These are phyloP conservation scores for Mamestra configurata DNA, from an alignment of 1,140 invertebrate genomes.

Conservation along the genomic window DNA sequence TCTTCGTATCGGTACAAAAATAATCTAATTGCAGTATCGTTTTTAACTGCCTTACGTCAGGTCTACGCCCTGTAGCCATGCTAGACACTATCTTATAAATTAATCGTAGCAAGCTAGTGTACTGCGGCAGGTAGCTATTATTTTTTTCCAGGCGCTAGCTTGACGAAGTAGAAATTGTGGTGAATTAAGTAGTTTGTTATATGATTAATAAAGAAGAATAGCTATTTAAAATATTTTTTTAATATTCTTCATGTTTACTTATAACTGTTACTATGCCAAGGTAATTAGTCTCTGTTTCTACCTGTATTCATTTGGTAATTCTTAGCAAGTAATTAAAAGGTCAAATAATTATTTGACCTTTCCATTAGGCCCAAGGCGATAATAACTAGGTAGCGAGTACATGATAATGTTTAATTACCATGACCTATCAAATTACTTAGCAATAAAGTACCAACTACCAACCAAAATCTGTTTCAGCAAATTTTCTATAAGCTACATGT, in stretches of 20 bases:
- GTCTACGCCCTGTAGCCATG: constrained; percentile 36
- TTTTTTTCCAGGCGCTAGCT: constrained; percentile 36
- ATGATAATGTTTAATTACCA: not conserved
- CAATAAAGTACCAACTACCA: not conserved
- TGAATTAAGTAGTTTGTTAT: not conserved
- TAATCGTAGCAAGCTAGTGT: constrained; percentile 35
- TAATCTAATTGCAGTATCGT: constrained; percentile 39
- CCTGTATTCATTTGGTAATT: not conserved
- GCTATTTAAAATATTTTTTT: not conserved
- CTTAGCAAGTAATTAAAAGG: constrained; percentile 1
- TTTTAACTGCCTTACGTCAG: constrained; percentile 37
- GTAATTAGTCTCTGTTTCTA: not conserved
- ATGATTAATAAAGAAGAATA: not conserved
- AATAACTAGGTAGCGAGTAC: not conserved
- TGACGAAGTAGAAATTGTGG: not conserved
- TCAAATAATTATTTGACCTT: constrained; percentile 10
- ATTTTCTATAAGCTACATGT: not conserved
- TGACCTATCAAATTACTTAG: not conserved
- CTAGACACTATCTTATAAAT: constrained; percentile 45
- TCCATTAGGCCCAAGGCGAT: not conserved
- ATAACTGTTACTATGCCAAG: not conserved
- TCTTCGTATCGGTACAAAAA: constrained; percentile 2
- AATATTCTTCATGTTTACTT: not conserved
- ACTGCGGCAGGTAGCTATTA: constrained; percentile 29
- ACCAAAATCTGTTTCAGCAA: not conserved